Conservation (phyloP, 2,797 vertebrate genomes). For the Avahi laniger region DNA sequence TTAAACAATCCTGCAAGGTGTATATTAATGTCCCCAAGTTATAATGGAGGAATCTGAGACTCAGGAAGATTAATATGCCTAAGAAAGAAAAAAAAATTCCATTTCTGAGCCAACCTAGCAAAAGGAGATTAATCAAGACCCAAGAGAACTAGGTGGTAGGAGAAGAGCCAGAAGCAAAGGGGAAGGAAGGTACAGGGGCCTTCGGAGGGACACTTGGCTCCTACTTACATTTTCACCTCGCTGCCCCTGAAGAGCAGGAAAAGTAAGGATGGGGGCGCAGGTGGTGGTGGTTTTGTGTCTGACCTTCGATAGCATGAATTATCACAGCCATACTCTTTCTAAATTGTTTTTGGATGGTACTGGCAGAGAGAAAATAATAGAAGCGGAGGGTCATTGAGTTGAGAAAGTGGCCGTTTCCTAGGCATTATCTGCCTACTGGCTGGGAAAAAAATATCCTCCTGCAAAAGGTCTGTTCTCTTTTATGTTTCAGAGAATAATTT, state of each 20-base stretch:
- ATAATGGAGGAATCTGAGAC: neutral
- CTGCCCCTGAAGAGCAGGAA: neutral
- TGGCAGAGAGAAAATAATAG: constrained; percentile 1
- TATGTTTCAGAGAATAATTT: neutral
- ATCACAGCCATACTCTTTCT: neutral
- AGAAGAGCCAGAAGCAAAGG: neutral
- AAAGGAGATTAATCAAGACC: neutral
- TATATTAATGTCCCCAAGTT: neutral
- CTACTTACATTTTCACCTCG: neutral
- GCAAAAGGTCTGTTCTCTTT: neutral
- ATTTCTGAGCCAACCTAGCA: neutral
- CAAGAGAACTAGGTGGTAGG: neutral
- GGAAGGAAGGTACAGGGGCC: neutral
- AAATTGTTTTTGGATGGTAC: neutral
- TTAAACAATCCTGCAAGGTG: neutral
- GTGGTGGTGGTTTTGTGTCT: accelerated
- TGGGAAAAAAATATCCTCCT: neutral
- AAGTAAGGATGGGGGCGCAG: too few relatives aligned
- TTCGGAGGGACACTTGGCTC: neutral
- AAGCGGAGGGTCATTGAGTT: neutral
- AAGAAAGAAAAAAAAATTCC: neutral
- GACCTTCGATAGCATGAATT: neutral
- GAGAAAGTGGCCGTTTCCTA: neutral
- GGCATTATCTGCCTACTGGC: neutral
- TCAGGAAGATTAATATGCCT: neutral